Base-by-base conservation (phyloP, 2,113 vertebrate species). In the Saimiri boliviensis region DNA sequence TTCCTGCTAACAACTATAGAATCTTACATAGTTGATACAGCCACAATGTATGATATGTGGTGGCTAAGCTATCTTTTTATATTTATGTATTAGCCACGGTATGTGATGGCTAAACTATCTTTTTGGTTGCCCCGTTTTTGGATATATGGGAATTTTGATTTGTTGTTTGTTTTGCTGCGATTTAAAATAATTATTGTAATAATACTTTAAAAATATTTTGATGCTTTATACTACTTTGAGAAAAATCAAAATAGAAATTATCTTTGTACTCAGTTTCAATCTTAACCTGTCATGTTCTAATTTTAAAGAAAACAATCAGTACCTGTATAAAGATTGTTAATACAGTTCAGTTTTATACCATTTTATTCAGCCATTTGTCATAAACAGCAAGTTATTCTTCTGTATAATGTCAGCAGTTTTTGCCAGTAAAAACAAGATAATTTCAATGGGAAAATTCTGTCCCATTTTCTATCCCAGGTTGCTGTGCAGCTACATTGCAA, bases 131-230 rank as follows among this genome's bases (percentile, higher is more conserved):
- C 60, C 30, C 54, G 7, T 49, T 93, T 94, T 90, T n/a, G 94
- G 35, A 94, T 84, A 23, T 74, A 42, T 74, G 35, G 2, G 85
- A 35, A 35, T 93, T 49, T 60, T 45, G 32, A 23, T 89, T 89
- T 90, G 9, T 89, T 90, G 9, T 60, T 83, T 52, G 32, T 71
- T 77, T 90, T 86, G 35, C 37, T 96, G 30, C 91, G 40, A 77
- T 94, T 94, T 91, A 87, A 93, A 92, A 56, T 88, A 82, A 52
- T 81, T 81, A 49, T 85, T 87, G 16, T 76, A 83, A n/a, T 73
- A 25, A 49, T 74, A 74, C 30, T 91, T 91, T 42, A 35, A 82
- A 93, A 71, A 74, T 91, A 40, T 49, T 73, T 76, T 73, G 52
- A 27, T 63, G 37, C 56, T 92, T 86, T 70, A 37, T 2, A 68